A percentile compares a stretch with the other conserved stretches of the same genome.
phyloP scores from a whole-genome alignment of 2,797 vertebrate species.

The Chelidonichthys spinosus region DNA sequence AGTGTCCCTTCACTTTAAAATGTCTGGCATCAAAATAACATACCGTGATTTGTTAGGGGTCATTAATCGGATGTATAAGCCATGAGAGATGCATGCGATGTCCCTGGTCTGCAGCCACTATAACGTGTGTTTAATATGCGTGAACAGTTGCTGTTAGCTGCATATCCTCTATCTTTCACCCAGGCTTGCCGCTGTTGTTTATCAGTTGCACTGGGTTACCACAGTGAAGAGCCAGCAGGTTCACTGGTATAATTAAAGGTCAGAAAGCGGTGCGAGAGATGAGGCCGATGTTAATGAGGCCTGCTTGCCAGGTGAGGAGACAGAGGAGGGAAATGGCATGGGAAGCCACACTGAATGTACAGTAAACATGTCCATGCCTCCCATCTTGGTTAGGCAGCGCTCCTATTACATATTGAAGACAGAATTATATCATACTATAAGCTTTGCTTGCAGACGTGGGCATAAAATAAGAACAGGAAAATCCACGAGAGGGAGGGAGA shows the following conservation, averaged over 20 bases:
- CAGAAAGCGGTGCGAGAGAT: slow-evolving; percentile 78
- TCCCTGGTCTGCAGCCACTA: not conserved
- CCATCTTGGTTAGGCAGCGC: slow-evolving; percentile 21
- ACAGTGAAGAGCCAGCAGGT: slow-evolving; percentile 82
- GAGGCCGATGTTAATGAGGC: slow-evolving; percentile 80
- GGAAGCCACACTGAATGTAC: slow-evolving; percentile 39
- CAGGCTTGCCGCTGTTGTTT: slow-evolving; percentile 58
- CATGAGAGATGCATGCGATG: not conserved
- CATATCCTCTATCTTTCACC: slow-evolving; percentile 16
- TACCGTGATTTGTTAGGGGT: not conserved
- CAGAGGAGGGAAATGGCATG: slow-evolving; percentile 65
- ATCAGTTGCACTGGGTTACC: slow-evolving; percentile 68
- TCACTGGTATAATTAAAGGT: slow-evolving; percentile 87
- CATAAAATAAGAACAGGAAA: not conserved
- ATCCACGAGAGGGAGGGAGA: too few species aligned
- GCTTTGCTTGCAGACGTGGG: not conserved
- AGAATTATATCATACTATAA: not conserved
- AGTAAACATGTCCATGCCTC: slow-evolving; percentile 46
- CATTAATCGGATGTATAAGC: not conserved
- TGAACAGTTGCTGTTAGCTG: not conserved
- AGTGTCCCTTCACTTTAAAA: not conserved
- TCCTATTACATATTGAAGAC: slow-evolving; percentile 53
- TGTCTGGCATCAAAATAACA: not conserved
- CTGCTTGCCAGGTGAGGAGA: slow-evolving; percentile 65
- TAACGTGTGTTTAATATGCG: slow-evolving; percentile 1